These are phyloP conservation scores for Diarsia rubi DNA, from an alignment of 2,888 invertebrate species.

Conservation along the genomic window DNA sequence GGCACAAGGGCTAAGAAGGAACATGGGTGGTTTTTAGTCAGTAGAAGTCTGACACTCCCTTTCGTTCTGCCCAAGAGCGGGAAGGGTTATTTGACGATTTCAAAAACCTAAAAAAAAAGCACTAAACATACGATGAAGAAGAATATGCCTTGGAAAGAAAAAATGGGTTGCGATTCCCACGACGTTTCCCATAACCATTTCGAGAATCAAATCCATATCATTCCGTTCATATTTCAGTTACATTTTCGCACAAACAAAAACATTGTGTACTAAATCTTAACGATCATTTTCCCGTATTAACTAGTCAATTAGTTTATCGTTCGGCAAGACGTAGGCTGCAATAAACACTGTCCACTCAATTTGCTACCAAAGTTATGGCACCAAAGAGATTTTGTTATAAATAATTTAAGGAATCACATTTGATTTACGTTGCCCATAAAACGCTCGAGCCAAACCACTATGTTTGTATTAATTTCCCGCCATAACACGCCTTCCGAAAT, in stretches of 20 bases:
- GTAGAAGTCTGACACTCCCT: no score
- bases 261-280: constrained; percentile 34
- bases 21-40: no score
- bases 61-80: no score
- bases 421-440: constrained; percentile 67
- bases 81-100: no score
- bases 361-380: constrained; percentile 58
- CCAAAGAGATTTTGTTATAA: constrained; percentile 66
- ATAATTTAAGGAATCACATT: constrained; percentile 66
- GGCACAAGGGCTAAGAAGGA: no score
- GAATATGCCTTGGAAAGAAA: no score
- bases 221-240: background rate
- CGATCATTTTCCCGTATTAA: constrained; percentile 42
- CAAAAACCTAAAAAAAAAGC: no score
- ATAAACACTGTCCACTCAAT: constrained; percentile 59
- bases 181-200: background rate
- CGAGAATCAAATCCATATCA: background rate
- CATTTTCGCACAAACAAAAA: constrained; percentile 36
- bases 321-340: constrained; percentile 32
- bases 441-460: constrained; percentile 58
- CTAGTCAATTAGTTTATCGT: constrained; percentile 56
- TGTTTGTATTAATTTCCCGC: constrained; percentile 66
- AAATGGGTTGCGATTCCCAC: background rate
- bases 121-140: no score
- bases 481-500: constrained; percentile 41